These are phyloP conservation scores for Calameuta filiformis DNA, from an alignment of 2,888 invertebrate genomes.

Conservation along the genomic window DNA sequence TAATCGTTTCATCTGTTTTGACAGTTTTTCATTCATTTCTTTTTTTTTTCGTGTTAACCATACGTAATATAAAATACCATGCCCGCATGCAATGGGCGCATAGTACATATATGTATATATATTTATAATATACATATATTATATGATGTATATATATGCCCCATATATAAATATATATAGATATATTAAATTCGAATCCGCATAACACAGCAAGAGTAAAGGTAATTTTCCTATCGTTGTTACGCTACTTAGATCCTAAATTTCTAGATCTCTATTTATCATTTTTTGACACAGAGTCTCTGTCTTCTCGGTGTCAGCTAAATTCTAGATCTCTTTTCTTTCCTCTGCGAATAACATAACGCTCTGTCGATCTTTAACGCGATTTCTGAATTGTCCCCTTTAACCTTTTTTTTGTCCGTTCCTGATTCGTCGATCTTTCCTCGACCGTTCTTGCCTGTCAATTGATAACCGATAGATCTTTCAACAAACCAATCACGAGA, in stretches of 20 bases:
- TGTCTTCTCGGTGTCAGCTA: neutral
- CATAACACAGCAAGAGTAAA: neutral
- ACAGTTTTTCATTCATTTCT: neutral
- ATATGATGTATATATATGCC: no score
- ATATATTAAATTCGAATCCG: neutral
- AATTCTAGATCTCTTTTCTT: neutral
- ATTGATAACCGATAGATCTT: neutral
- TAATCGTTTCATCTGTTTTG: neutral
- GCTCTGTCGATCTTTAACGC: neutral
- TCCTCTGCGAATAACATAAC: neutral
- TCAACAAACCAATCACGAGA: neutral
- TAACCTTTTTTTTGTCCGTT: neutral
- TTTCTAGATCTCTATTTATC: neutral
- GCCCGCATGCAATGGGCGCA: neutral
- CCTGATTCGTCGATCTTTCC: neutral
- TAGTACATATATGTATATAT: neutral
- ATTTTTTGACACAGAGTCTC: neutral
- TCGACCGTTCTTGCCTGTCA: neutral
- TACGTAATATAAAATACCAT: constrained; percentile 5
- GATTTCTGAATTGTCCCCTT: neutral
- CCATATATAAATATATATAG: neutral
- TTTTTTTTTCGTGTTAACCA: neutral
- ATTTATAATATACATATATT: neutral
- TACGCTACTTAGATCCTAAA: constrained; percentile 5
- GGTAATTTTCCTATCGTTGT: constrained; percentile 4